Evolutionary conservation across 2,113 vertebrate species (phyloP), one percentile per base, ranked within the genome.

Genomic region (Ceratotherium simum): DNA sequence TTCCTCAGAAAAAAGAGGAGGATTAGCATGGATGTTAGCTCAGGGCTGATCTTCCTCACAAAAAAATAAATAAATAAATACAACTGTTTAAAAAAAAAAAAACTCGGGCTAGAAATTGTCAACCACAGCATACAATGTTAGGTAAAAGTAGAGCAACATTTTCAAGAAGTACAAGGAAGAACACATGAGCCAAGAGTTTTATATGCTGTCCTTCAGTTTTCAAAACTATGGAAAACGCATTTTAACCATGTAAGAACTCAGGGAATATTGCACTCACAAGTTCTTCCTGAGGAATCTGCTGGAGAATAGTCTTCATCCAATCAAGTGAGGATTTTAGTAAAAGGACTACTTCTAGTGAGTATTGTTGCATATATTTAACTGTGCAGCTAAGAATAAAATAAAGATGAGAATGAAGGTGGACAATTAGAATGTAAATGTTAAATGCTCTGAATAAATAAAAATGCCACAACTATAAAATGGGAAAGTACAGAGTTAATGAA

Each of bases 351-450:
- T 56, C 58, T 78, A 46, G 7, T 60, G 8, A 92, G 9, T 62
- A 39, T 46, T 58, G 29, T 51, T 65, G 23, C 25, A 94, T 62
- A 18, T 62, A 75, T 85, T 90, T 93, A 97, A 79, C 79, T 72
- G 8, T 48, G 36, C 2, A 58, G 25, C 31, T 86, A 65, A 56
- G 9, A 92, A 14, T 48, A 93, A 94, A 91, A 67, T 62, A 86
- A 78, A 91, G 23, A 11, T 70, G 36, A 96, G 31, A 80, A 88
- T 62, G 91, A 90, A 94, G 6, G 20, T 58, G 21, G 27, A 65
- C 48, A 3, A 70, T 75, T 60, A 46, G 58, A 98, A 88, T 79
- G 65, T 60, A 92, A 65, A 75, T 90, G 14, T 65, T 72, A 92
- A 84, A 31, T 23, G 9, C 16, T 78, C 72, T 92, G 54, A 79